phyloP scores from a whole-genome alignment of 2,113 vertebrate genomes.

The Sinocyclocheilus anshuiensis region DNA sequence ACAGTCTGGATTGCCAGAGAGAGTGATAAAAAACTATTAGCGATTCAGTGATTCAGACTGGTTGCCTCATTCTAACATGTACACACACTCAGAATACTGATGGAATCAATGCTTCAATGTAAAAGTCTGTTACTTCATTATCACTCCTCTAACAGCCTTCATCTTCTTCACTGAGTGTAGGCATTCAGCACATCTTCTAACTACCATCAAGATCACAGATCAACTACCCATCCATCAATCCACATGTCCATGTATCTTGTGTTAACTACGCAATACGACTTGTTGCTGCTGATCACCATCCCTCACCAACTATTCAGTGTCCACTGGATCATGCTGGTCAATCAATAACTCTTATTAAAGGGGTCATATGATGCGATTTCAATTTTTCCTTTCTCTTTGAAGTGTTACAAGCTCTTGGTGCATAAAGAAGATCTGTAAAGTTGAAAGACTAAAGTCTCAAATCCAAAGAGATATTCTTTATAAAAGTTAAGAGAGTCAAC shows the following conservation, averaged over 20 bases:
- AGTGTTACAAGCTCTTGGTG: no score
- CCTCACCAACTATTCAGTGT: not conserved
- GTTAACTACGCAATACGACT: not conserved
- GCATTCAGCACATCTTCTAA: constrained; percentile 14
- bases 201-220: not conserved
- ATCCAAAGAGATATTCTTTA: no score
- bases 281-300: not conserved
- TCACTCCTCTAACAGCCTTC: constrained; percentile 30
- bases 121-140: constrained; percentile 40
- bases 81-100: not conserved
- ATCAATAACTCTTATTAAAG: constrained; percentile 8
- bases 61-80: constrained; percentile 10
- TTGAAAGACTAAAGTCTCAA: no score
- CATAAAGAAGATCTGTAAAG: no score
- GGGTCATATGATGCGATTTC: no score
- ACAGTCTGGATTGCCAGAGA: not conserved
- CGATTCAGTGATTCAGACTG: constrained; percentile 4
- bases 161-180: constrained; percentile 11
- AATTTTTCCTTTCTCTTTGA: no score
- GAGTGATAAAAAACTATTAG: constrained; percentile 1
- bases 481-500: no score
- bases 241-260: not conserved
- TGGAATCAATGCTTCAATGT: constrained; percentile 3
- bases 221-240: not conserved
- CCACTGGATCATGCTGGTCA: not conserved